Evolutionary conservation across 37 sponge, comb jelly and placozoan species (phyloP).

Genomic region (Hormiphora californensis): DNA sequence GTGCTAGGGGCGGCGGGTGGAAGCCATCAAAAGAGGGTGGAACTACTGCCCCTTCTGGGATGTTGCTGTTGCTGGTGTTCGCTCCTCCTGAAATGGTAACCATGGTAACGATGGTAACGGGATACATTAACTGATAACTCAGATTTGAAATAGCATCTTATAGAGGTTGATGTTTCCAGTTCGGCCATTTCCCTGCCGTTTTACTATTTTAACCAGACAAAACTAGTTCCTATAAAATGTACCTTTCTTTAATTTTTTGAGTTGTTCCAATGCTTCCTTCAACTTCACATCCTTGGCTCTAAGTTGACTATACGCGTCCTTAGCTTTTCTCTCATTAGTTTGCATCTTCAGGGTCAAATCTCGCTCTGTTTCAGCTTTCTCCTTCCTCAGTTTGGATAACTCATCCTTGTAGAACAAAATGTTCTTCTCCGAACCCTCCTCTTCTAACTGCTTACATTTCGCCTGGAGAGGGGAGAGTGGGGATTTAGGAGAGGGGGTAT

Average conservation of each 20-base stretch:
- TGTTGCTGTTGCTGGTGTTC: not conserved
- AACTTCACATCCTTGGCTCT: slow-evolving; percentile 9
- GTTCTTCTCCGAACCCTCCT: slow-evolving; percentile 7
- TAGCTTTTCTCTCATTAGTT: slow-evolving; percentile 20
- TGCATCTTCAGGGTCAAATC: slow-evolving; percentile 14
- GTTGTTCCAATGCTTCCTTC: not conserved
- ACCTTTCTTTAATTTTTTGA: slow-evolving; percentile 23
- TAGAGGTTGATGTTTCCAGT: no score
- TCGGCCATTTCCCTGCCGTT: no score
- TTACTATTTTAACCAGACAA: no score
- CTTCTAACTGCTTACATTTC: slow-evolving; percentile 34
- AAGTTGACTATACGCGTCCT: slow-evolving; percentile 17
- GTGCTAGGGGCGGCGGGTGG: not conserved
- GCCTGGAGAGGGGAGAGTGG: not conserved
- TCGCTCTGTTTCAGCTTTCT: not conserved
- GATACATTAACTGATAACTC: no score
- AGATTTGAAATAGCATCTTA: no score
- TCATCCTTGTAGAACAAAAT: slow-evolving; percentile 28
- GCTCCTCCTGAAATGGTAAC: no score
- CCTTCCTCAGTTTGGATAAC: not conserved
- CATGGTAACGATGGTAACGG: no score
- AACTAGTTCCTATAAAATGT: no score
- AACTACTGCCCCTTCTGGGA: not conserved
- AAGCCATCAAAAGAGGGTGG: not conserved
- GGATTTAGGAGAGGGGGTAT: not conserved